Evolutionary conservation across 2,797 vertebrate genomes (phyloP), one percentile per base, ranked within the genome.

Genomic region (Coracias cyanogaster): DNA sequence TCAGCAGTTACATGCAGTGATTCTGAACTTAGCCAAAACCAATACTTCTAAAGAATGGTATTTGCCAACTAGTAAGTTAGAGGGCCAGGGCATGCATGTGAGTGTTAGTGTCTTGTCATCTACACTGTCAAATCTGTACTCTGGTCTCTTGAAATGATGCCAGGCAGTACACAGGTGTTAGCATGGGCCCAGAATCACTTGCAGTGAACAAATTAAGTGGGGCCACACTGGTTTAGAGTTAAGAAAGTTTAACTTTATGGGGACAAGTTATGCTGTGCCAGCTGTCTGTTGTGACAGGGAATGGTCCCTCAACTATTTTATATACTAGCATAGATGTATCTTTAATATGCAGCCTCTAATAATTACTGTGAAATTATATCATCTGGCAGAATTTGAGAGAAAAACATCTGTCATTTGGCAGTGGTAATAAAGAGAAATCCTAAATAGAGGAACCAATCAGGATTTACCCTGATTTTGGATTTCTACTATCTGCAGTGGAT

Each of bases 1-100:
- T 73, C 37, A 60, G 22, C 14, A 19, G 25, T 26, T 82, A 7
- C 9, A 10, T 17, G 17, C 51, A 55, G 24, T 22, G 31, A 52
- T 66, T 89, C 48, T 78, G 35, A 78, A 35, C 9, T 70, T 35
- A 29, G 16, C 11, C 26, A 69, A 92, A 69, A 6, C 7, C 12
- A 57, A 9, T 16, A 5, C 6, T 64, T 82, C 52, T 45, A 12
- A 73, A 67, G 62, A 20, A 39, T 1, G 0, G 2, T 55, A 26
- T 60, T 73, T 79, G 8, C 19, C 21, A 26, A 28, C 15, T 26
- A 35, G 19, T 43, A 39, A 51, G 9, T 28, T 35, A 14, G 57
- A 65, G 37, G 15, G 6, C 12, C 7, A 25, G 58, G 33, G 22
- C 0, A 0, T 4, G 4, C 25, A 12, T 0, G 0, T 10, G 19